Conservation (phyloP, 2,797 vertebrate species). For the Hirundo rustica region DNA sequence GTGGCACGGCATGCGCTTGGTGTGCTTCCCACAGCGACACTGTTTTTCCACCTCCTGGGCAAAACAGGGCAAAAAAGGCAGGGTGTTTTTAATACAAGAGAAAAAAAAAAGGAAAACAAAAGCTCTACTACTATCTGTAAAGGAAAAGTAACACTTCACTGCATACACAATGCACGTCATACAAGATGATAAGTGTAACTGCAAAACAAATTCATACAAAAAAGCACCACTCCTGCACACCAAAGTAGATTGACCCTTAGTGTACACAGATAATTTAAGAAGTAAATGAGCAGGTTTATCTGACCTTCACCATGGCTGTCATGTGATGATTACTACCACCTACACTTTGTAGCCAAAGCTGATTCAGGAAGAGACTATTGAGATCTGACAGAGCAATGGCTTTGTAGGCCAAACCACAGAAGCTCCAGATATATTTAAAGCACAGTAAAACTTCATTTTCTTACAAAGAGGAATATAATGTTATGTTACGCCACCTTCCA, state of each 20-base stretch:
- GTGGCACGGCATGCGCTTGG: slow-evolving; percentile 87
- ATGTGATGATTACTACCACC: not conserved
- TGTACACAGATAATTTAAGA: not conserved
- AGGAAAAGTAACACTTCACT: not conserved
- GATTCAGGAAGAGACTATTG: not conserved
- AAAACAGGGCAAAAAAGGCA: not conserved
- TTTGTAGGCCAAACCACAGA: not conserved
- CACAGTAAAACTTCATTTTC: not conserved
- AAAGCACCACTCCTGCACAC: not conserved
- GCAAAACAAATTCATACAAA: not conserved
- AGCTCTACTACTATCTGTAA: not conserved
- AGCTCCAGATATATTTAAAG: not conserved
- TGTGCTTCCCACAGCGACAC: slow-evolving; percentile 91
- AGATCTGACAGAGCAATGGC: not conserved
- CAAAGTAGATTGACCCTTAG: not conserved
- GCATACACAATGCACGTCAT: not conserved
- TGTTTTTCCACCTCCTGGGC: slow-evolving; percentile 91
- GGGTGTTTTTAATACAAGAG: not conserved
- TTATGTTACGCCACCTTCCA: not conserved
- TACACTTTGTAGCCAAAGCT: not conserved
- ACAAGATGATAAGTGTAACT: not conserved
- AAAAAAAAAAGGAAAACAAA: not conserved
- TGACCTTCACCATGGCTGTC: not conserved
- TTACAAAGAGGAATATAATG: not conserved
- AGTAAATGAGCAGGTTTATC: not conserved